Conservation (phyloP, 2,797 vertebrate genomes). For the Huso huso region DNA sequence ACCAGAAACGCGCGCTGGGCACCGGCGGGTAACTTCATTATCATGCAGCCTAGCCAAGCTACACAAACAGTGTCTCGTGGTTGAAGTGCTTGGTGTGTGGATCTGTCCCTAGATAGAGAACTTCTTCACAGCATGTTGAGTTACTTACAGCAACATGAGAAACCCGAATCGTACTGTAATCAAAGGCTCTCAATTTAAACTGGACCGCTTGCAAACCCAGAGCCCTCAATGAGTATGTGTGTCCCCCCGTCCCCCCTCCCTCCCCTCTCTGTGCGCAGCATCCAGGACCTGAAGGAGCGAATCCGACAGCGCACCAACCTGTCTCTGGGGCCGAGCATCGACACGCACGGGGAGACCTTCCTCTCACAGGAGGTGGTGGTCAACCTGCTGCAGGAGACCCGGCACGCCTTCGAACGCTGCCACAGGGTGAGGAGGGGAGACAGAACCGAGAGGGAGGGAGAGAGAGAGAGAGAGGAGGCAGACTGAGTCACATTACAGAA, state of each 20-base stretch:
- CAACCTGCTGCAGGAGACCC: constrained; percentile 93
- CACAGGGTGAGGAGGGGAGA: constrained; percentile 65
- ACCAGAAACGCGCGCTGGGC: constrained; percentile 90
- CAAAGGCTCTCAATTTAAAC: no score
- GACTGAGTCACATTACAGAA: no score
- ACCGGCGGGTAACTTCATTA: constrained; percentile 74
- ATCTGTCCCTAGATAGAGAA: not conserved
- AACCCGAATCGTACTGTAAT: no score
- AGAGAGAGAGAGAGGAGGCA: no score
- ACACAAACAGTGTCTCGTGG: no score
- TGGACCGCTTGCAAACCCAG: no score
- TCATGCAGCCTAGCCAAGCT: not conserved
- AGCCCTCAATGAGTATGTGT: no score
- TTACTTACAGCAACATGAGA: not conserved
- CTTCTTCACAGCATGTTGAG: not conserved
- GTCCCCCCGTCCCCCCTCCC: not conserved
- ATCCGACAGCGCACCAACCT: constrained; percentile 91
- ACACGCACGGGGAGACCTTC: constrained; percentile 95
- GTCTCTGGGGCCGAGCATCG: constrained; percentile 85
- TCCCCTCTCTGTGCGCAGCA: constrained; percentile 52
- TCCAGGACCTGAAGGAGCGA: constrained; percentile 94
- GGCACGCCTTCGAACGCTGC: constrained; percentile 96
- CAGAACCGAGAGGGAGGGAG: not conserved
- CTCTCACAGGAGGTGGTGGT: constrained; percentile 95
- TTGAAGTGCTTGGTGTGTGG: no score